These are phyloP conservation scores for Mythimna ferrago DNA, from an alignment of 2,888 invertebrate species.

Conservation along the genomic window DNA sequence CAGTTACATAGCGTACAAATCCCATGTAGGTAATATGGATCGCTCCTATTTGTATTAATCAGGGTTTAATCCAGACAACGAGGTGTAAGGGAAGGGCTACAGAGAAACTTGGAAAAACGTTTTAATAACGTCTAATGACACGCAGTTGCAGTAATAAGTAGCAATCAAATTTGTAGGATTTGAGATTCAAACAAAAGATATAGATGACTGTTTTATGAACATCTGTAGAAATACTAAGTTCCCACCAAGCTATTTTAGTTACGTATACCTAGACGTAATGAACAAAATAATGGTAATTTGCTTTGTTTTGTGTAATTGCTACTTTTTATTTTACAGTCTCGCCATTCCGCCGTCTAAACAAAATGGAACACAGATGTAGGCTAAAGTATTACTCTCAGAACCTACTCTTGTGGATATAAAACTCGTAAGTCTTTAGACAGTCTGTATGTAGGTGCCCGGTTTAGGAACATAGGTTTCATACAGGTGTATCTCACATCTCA, in stretches of 20 bases:
- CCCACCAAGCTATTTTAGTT: not conserved
- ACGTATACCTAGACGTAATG: not conserved
- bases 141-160: not conserved
- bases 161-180: not conserved
- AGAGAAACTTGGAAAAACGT: not conserved
- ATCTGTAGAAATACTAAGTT: not conserved
- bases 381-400: conserved; percentile 7
- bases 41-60: not conserved
- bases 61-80: not conserved
- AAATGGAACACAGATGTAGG: conserved; percentile 32
- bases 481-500: conserved; percentile 4
- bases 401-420: not conserved
- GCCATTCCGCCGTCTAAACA: conserved; percentile 14
- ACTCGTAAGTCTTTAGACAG: not conserved
- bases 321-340: not conserved
- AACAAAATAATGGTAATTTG: not conserved
- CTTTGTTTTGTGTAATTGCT: conserved; percentile 14
- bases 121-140: not conserved
- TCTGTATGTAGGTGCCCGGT: not conserved
- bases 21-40: not conserved
- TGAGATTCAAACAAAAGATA: not conserved
- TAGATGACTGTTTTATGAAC: not conserved
- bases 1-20: not conserved
- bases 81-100: not conserved
- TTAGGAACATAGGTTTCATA: conserved; percentile 9